Evolutionary conservation across 1,140 invertebrate genomes (phyloP).

Genomic region (Drosophila persimilis): DNA sequence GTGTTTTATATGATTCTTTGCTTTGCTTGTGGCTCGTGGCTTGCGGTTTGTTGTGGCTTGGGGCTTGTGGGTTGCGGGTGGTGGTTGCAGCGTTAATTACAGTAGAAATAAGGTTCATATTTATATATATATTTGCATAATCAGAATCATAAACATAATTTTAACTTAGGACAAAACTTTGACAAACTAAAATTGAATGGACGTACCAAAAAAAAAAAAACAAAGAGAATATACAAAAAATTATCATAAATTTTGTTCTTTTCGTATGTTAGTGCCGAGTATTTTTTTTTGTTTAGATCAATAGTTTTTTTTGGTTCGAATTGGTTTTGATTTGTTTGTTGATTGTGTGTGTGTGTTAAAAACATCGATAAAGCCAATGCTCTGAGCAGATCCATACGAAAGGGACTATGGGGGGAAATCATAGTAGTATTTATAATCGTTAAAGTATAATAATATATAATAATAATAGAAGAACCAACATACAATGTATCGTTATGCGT

Average conservation of each 20-base stretch:
- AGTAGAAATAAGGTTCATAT: conserved; percentile 70
- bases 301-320: conserved; percentile 64
- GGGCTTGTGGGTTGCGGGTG: conserved; percentile 35
- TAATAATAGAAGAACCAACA: conserved; percentile 63
- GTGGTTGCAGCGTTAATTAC: conserved; percentile 74
- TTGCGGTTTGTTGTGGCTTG: conserved; percentile 2
- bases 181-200: conserved; percentile 48
- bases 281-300: conserved; percentile 43
- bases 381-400: conserved; percentile 39
- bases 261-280: conserved; percentile 56
- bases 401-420: conserved; percentile 47
- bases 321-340: conserved; percentile 43
- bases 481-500: conserved; percentile 39
- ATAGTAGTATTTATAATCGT: conserved; percentile 58
- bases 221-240: conserved; percentile 29
- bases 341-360: conserved; percentile 28
- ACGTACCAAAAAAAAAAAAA: conserved; percentile 48
- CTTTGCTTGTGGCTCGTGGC: conserved; percentile 18
- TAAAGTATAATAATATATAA: conserved; percentile 39
- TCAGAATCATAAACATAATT: conserved; percentile 65
- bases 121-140: conserved; percentile 77
- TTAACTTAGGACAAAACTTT: conserved; percentile 50
- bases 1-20: conserved; percentile 41
- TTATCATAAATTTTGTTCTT: conserved; percentile 53
- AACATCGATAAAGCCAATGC: conserved; percentile 55